Percentiles rank a stretch among this genome's conserved stretches.
These are phyloP conservation scores for Hyla sarda DNA, from an alignment of 2,113 vertebrate genomes.

Conservation along the genomic window DNA sequence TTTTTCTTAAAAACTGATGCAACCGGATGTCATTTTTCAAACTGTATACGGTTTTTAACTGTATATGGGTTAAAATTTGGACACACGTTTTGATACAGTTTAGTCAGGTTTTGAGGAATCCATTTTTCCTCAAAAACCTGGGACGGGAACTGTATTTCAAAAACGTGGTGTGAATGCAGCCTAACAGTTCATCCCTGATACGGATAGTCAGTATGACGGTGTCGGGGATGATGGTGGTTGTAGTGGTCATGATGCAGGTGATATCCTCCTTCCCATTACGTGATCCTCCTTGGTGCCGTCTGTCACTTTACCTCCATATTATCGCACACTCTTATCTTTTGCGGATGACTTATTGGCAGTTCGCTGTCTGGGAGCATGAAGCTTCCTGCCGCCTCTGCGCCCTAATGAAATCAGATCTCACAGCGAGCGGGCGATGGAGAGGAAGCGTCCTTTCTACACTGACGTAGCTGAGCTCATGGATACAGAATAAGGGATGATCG, in stretches of 20 bases:
- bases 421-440: constrained; percentile 6
- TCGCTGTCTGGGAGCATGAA: constrained; percentile 3
- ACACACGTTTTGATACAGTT: too few species aligned
- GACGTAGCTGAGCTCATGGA: background rate
- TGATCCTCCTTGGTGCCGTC: background rate
- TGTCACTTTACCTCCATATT: constrained; percentile 2
- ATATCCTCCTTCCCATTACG: background rate
- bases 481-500: background rate
- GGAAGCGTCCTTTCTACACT: background rate
- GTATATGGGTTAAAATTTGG: too few species aligned
- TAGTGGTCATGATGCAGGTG: background rate
- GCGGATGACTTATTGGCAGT: constrained; percentile 14
- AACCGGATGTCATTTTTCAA: too few species aligned
- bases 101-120: too few species aligned
- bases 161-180: too few species aligned
- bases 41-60: too few species aligned
- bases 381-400: constrained; percentile 28
- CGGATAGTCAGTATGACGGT: too few species aligned
- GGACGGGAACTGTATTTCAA: too few species aligned
- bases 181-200: too few species aligned
- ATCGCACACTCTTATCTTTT: background rate
- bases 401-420: constrained; percentile 27
- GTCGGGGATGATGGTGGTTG: too few species aligned
- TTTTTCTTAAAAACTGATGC: too few species aligned
- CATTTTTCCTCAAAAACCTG: too few species aligned